Evolutionary conservation across 2,888 invertebrate species (phyloP).

Genomic region (Lysandra bellargus): DNA sequence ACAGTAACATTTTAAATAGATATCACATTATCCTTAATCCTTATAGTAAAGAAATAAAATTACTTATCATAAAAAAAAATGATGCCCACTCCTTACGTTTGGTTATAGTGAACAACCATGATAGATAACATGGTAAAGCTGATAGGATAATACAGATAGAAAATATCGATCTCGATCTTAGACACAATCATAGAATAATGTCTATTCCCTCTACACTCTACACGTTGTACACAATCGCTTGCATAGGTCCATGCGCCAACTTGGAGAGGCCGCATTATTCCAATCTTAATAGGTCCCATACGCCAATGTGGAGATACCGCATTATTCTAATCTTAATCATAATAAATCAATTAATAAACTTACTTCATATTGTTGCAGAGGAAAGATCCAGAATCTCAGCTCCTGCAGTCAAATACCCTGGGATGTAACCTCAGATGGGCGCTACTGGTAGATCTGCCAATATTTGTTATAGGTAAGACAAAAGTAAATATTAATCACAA

Average conservation of each 20-base stretch:
- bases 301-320: not conserved
- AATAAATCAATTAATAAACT: not conserved
- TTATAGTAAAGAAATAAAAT: no score
- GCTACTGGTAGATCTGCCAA: conserved; percentile 56
- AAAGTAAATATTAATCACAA: not conserved
- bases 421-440: conserved; percentile 55
- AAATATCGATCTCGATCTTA: no score
- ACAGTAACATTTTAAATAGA: no score
- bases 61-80: no score
- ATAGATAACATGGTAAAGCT: no score
- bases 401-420: conserved; percentile 38
- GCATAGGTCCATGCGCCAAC: not conserved
- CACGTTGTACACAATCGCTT: no score
- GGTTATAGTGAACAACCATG: no score
- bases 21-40: no score
- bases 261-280: not conserved
- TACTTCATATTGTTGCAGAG: conserved; percentile 55
- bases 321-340: not conserved
- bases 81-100: no score
- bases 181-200: no score
- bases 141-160: no score
- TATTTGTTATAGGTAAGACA: conserved; percentile 58
- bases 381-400: conserved; percentile 61
- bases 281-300: not conserved
- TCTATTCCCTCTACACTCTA: no score